These are phyloP conservation scores for Cephus pygmeus DNA, from an alignment of 2,888 invertebrate genomes.

Conservation along the genomic window DNA sequence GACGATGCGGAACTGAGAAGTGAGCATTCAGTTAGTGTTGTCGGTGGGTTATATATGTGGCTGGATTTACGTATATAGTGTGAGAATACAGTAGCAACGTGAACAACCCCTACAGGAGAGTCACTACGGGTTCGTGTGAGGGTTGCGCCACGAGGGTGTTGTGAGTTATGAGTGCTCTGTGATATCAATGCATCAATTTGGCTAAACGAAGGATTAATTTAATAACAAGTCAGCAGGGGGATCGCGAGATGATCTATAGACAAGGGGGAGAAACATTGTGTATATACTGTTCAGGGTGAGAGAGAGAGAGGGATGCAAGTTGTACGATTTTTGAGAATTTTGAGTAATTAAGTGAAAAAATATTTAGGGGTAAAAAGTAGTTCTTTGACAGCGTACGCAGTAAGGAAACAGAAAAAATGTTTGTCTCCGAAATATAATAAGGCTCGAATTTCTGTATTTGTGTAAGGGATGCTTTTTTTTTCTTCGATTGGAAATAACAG, in stretches of 20 bases:
- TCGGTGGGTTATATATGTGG: conserved; percentile 16
- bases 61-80: conserved; percentile 10
- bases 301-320: neutral
- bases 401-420: neutral
- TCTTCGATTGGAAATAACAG: neutral
- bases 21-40: conserved; percentile 14
- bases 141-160: conserved; percentile 39
- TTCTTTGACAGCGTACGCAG: neutral
- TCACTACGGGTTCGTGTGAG: conserved; percentile 16
- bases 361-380: neutral
- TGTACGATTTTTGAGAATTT: neutral
- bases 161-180: conserved; percentile 65
- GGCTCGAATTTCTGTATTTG: neutral
- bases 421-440: neutral
- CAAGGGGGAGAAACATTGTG: conserved; percentile 35
- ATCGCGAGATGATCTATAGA: conserved; percentile 57
- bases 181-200: conserved; percentile 67
- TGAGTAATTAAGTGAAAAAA: neutral
- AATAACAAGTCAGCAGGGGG: conserved; percentile 64
- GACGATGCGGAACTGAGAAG: conserved; percentile 20
- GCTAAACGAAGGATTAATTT: conserved; percentile 67
- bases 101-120: conserved; percentile 20
- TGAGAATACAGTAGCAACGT: conserved; percentile 13
- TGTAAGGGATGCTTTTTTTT: neutral
- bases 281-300: neutral